Conservation (phyloP, 2,113 vertebrate genomes). For the Myrmecobius fasciatus region DNA sequence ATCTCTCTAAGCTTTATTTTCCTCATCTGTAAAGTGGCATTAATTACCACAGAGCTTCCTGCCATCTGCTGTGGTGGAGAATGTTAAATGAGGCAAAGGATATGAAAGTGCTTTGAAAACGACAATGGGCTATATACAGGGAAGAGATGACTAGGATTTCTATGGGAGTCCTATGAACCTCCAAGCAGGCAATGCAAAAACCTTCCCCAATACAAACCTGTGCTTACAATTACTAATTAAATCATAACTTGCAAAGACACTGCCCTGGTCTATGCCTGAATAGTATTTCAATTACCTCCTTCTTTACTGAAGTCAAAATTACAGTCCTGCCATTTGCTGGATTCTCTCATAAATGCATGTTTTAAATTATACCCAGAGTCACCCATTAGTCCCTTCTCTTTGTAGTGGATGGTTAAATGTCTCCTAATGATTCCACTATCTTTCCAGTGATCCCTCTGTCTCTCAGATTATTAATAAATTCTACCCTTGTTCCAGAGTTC, state of each 20-base stretch:
- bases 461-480: slow-evolving; percentile 70
- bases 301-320: slow-evolving; percentile 69
- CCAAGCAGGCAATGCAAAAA: neutral
- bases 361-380: slow-evolving; percentile 56
- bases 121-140: neutral
- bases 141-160: neutral
- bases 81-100: neutral
- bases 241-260: slow-evolving; percentile 65
- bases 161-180: neutral
- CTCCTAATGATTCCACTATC: slow-evolving; percentile 63
- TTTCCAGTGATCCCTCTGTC: slow-evolving; percentile 57
- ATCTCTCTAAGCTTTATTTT: neutral
- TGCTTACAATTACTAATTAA: slow-evolving; percentile 67
- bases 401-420: slow-evolving; percentile 66
- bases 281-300: slow-evolving; percentile 52
- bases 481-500: slow-evolving; percentile 53
- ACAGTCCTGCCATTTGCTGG: slow-evolving; percentile 71
- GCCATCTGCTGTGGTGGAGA: neutral
- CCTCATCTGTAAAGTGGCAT: neutral
- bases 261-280: slow-evolving; percentile 20
- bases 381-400: slow-evolving; percentile 62
- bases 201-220: slow-evolving; percentile 8
- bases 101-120: neutral
- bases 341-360: slow-evolving; percentile 63
- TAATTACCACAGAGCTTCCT: neutral